Evolutionary conservation across 2,888 invertebrate species (phyloP), one percentile per base, ranked within the genome.

Genomic region (Phaedon cochleariae): DNA sequence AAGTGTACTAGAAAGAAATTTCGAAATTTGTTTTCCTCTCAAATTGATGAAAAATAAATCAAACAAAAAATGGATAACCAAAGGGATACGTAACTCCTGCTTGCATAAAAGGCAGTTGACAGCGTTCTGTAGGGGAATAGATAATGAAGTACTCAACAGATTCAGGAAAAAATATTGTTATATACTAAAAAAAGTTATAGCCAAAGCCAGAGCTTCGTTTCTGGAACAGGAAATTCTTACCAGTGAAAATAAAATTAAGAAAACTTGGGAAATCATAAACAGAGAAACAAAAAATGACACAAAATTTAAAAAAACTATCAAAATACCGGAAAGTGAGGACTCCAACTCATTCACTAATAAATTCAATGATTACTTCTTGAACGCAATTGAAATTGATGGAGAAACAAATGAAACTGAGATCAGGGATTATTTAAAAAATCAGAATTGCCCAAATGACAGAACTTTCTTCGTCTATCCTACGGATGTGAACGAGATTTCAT

Each of bases 241-340:
- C 21, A 49, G 49, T 21, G 49, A 49, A 20, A 21, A 49, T 6
- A 49, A 49, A 49, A 49, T 22, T n/a, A 52, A 26, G n/a, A 52
- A 22, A 52, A 52, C 46, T 46, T 46, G 46, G 46, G 46, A 20
- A 46, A 52, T 52, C 26, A 26, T 52, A 20, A 52, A 52, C 51
- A 52, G 26, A 52, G 31, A 34, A 34, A 34, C 31, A 9, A 46
- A 52, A 2, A 26, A 52, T 26, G 26, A 52, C 51, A 10, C 9
- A 2, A 22, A 26, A 52, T n/a, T 26, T 26, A 52, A 26, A 52
- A 52, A 52, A 52, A 10, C 29, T 29, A 26, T 26, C 6, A 52
- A 26, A 15, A 52, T 22, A 26, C 51, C 51, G 22, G 51, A 52
- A 52, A 26, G 21, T 52, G 51, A 52, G 51, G 26, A 52, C 51